These are phyloP conservation scores for Lissonota sp. DNA, from an alignment of 2,888 invertebrate genomes.

Conservation along the genomic window DNA sequence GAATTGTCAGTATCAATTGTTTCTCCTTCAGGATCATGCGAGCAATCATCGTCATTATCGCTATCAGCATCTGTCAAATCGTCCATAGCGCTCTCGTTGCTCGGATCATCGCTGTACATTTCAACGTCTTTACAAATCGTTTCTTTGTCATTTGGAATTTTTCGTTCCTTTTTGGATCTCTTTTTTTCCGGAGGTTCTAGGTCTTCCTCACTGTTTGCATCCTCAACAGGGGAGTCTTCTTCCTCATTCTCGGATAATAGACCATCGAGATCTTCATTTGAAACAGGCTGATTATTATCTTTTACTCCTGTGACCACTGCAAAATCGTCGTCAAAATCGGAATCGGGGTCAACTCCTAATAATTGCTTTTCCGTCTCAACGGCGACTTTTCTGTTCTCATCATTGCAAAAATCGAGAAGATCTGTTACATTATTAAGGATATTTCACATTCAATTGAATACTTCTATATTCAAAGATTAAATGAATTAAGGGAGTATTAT, in stretches of 20 bases:
- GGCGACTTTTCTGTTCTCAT: constrained; percentile 87
- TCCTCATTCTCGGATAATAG: constrained; percentile 22
- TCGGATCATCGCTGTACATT: constrained; percentile 48
- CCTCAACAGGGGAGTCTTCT: constrained; percentile 61
- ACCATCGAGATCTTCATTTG: constrained; percentile 70
- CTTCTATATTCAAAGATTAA: no score
- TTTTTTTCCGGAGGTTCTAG: constrained; percentile 49
- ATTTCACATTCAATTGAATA: constrained; percentile 66
- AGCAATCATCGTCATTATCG: constrained; percentile 60
- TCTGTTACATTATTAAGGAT: constrained; percentile 82
- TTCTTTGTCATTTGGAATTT: constrained; percentile 48
- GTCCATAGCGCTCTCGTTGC: constrained; percentile 51
- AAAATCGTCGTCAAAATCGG: constrained; percentile 88
- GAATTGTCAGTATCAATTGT: constrained; percentile 52
- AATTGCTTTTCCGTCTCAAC: constrained; percentile 87
- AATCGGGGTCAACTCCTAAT: constrained; percentile 86
- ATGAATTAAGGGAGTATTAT: no score
- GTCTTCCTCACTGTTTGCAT: constrained; percentile 56
- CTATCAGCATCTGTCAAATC: constrained; percentile 56
- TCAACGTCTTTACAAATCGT: constrained; percentile 54
- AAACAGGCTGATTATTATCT: constrained; percentile 64
- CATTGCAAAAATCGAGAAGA: constrained; percentile 90
- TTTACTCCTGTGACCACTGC: constrained; percentile 85
- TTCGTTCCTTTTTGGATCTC: constrained; percentile 55
- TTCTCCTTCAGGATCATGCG: constrained; percentile 61